phyloP scores from a whole-genome alignment of 2,888 invertebrate species.

The Ormyrus thymus region DNA sequence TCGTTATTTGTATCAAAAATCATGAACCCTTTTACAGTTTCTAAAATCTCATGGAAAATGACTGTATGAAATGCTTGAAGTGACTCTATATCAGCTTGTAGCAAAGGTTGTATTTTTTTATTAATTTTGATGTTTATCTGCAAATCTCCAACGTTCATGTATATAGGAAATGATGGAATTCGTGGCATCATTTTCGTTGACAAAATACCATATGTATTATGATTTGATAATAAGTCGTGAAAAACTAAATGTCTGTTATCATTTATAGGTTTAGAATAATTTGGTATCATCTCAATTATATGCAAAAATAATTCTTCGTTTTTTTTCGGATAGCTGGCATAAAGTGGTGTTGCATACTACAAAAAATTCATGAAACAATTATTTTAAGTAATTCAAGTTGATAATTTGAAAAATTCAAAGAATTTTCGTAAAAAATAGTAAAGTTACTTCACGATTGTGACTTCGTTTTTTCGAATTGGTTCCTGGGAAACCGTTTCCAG shows the following conservation, averaged over 20 bases:
- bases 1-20: conserved; percentile 78
- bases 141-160: conserved; percentile 81
- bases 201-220: conserved; percentile 80
- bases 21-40: conserved; percentile 80
- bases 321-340: conserved; percentile 68
- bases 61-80: conserved; percentile 83
- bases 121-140: conserved; percentile 77
- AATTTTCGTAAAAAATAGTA: background rate
- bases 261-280: conserved; percentile 74
- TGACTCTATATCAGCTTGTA: conserved; percentile 69
- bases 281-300: conserved; percentile 77
- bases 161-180: conserved; percentile 82
- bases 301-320: conserved; percentile 77
- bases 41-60: conserved; percentile 84
- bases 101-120: conserved; percentile 60
- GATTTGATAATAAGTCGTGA: conserved; percentile 76
- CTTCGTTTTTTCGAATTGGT: conserved; percentile 63
- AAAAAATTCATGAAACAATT: conserved; percentile 45
- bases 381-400: conserved; percentile 12
- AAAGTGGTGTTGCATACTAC: conserved; percentile 77
- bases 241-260: conserved; percentile 77
- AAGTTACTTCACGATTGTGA: conserved; percentile 62
- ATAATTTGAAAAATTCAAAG: conserved; percentile 51
- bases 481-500: conserved; percentile 57
- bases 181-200: conserved; percentile 79